These are phyloP conservation scores for Physocephala rufipes DNA, from an alignment of 2,888 invertebrate genomes.

Conservation along the genomic window DNA sequence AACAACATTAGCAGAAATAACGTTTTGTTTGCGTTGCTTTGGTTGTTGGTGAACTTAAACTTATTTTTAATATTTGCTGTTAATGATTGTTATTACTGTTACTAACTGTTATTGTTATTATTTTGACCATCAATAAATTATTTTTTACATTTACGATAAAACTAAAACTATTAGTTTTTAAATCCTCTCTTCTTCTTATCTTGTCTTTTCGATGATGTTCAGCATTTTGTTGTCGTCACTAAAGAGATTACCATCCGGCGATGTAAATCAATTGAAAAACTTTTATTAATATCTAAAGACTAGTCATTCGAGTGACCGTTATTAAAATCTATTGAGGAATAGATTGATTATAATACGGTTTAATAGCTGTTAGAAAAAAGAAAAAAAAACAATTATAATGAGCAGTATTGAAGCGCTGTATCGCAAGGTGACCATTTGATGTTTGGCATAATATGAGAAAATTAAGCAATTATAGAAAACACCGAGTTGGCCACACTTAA, in stretches of 20 bases:
- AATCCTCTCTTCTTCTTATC: too few relatives aligned
- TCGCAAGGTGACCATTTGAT: neutral
- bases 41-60: neutral
- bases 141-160: too few relatives aligned
- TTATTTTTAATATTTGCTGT: neutral
- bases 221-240: too few relatives aligned
- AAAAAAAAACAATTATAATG: neutral
- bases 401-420: neutral
- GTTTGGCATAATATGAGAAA: constrained; percentile 14
- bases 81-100: neutral
- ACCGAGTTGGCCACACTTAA: constrained; percentile 33
- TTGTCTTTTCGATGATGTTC: too few relatives aligned
- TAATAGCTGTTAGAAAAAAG: too few relatives aligned
- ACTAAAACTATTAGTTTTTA: too few relatives aligned
- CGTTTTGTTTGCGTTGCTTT: neutral
- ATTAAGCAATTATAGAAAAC: constrained; percentile 32
- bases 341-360: neutral
- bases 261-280: neutral
- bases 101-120: neutral
- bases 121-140: too few relatives aligned
- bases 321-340: neutral
- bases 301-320: neutral
- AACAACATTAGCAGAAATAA: neutral
- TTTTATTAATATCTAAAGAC: neutral
- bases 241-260: neutral